Evolutionary conservation across 2,113 vertebrate genomes (phyloP).

Genomic region (Phalacrocorax aristotelis): DNA sequence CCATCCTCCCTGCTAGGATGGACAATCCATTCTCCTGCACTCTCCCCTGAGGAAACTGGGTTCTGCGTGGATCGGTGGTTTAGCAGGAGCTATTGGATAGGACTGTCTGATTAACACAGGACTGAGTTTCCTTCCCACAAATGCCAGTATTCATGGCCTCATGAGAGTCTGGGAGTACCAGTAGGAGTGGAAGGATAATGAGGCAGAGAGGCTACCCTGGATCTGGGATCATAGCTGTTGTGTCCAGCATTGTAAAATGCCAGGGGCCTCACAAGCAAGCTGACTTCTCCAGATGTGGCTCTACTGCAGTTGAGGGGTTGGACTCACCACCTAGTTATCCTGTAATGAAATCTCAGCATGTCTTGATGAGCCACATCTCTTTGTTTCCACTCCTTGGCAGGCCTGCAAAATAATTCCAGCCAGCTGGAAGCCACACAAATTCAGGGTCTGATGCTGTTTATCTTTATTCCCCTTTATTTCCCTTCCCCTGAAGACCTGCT

Average conservation of each 20-base stretch:
- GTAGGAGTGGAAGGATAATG: neutral
- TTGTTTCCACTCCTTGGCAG: neutral
- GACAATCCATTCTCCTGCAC: rapidly evolving
- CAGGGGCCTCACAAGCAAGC: neutral
- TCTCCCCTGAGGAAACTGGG: neutral
- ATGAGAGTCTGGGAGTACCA: neutral
- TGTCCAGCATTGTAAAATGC: neutral
- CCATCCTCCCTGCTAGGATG: neutral
- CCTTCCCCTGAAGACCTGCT: neutral
- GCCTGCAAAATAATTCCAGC: neutral
- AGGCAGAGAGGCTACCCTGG: neutral
- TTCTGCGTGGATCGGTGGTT: neutral
- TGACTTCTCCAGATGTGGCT: neutral
- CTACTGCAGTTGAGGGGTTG: neutral
- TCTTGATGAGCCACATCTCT: neutral
- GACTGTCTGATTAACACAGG: neutral
- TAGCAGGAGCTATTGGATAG: neutral
- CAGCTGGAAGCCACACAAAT: neutral
- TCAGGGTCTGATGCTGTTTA: neutral
- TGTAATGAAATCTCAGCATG: neutral
- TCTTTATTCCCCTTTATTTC: neutral
- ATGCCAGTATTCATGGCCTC: neutral
- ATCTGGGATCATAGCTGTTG: neutral
- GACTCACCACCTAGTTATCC: neutral
- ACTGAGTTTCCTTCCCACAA: neutral